Evolutionary conservation across 2,888 invertebrate species (phyloP).

Genomic region (Ochlodes sylvanus): DNA sequence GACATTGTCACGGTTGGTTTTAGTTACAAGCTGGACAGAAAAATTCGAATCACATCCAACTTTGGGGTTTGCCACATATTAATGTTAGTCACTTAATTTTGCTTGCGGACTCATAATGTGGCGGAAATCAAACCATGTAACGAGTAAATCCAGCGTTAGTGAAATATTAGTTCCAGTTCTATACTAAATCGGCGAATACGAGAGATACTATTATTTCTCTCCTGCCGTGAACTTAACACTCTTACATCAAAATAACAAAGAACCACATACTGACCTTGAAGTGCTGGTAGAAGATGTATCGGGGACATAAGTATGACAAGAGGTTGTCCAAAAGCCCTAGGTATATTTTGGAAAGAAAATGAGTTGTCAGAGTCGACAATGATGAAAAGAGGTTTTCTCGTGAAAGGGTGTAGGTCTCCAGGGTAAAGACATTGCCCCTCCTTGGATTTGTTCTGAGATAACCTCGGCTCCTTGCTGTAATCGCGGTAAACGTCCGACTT

Average conservation of each 20-base stretch:
- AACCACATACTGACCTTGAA: slow-evolving; percentile 87
- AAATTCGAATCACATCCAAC: no score
- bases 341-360: slow-evolving; percentile 95
- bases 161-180: no score
- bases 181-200: no score
- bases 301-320: slow-evolving; percentile 97
- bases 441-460: slow-evolving; percentile 64
- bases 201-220: no score
- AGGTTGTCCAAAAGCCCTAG: slow-evolving; percentile 96
- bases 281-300: slow-evolving; percentile 93
- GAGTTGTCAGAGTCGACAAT: slow-evolving; percentile 98
- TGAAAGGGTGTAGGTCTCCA: slow-evolving; percentile 96
- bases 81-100: no score
- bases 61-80: no score
- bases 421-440: slow-evolving; percentile 94
- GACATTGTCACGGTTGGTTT: no score
- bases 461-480: slow-evolving; percentile 40
- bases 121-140: no score
- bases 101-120: no score
- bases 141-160: no score
- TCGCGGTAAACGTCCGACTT: slow-evolving; percentile 88
- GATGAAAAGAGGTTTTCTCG: slow-evolving; percentile 95
- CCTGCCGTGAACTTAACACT: no score
- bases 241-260: background rate
- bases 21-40: no score